A percentile compares a stretch with the other conserved stretches of the same genome.
phyloP scores from a whole-genome alignment of 2,888 invertebrate genomes.

The Trichopoda pennipes region DNA sequence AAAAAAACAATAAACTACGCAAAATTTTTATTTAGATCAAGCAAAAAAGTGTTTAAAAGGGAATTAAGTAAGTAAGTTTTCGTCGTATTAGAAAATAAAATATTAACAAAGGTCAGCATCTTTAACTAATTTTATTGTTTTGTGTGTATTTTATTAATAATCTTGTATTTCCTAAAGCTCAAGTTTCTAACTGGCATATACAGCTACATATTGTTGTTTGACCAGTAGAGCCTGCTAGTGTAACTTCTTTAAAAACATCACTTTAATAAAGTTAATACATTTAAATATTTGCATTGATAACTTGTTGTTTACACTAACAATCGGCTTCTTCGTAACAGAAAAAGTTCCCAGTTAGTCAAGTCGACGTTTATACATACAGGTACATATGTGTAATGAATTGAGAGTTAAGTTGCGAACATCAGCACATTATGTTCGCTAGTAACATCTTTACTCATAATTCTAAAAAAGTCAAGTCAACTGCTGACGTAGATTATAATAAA shows the following conservation, averaged over 20 bases:
- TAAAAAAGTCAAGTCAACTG: constrained; percentile 35
- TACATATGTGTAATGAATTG: constrained; percentile 14
- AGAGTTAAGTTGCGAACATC: constrained; percentile 15
- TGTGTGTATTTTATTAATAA: constrained; percentile 20
- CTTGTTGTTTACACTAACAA: constrained; percentile 50
- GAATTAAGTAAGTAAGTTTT: constrained; percentile 32
- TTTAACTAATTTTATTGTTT: constrained; percentile 4
- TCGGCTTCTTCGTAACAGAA: background rate
- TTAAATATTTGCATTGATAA: constrained; percentile 42
- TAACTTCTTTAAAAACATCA: constrained; percentile 51
- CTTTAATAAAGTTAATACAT: constrained; percentile 28
- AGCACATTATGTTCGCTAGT: background rate
- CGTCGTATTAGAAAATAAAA: constrained; percentile 8
- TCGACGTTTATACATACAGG: constrained; percentile 27
- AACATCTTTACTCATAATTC: constrained; percentile 24
- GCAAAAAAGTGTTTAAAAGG: constrained; percentile 11
- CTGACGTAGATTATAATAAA: constrained; percentile 52
- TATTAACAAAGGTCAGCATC: constrained; percentile 65
- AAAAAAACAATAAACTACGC: constrained; percentile 6
- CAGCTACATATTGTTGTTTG: constrained; percentile 59
- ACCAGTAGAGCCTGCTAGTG: constrained; percentile 39
- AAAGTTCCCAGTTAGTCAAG: constrained; percentile 15
- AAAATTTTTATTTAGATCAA: too few relatives aligned
- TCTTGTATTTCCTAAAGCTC: constrained; percentile 35
- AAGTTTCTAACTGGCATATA: constrained; percentile 34